phyloP scores from a whole-genome alignment of 2,888 invertebrate species.

The Heterodera filipjevi region DNA sequence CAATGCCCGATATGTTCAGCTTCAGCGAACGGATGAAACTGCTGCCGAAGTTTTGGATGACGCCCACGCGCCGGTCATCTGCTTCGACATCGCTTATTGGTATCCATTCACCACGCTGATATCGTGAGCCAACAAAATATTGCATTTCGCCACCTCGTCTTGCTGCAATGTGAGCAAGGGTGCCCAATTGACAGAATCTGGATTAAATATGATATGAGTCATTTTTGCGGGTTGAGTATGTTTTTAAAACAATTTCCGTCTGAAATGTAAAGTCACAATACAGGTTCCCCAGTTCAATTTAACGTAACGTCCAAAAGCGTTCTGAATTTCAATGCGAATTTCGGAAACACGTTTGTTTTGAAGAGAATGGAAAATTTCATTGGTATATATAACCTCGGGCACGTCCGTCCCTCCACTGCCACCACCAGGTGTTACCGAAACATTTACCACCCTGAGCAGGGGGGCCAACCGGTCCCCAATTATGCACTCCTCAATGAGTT shows the following conservation, averaged over 20 bases:
- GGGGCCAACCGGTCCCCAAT: slow-evolving; percentile 35
- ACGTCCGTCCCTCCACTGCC: slow-evolving; percentile 16
- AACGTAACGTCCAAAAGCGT: slow-evolving; percentile 19
- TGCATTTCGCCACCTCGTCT: neutral
- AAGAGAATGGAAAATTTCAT: slow-evolving; percentile 11
- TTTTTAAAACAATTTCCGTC: slow-evolving; percentile 22
- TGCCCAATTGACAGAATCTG: slow-evolving; percentile 13
- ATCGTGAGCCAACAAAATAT: neutral
- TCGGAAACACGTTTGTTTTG: slow-evolving; percentile 11
- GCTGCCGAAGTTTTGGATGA: neutral
- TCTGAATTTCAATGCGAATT: slow-evolving; percentile 23
- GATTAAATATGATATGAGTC: neutral
- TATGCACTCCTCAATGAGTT: slow-evolving; percentile 31
- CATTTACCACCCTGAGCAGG: slow-evolving; percentile 27
- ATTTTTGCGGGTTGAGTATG: slow-evolving; percentile 10
- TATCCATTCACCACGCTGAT: slow-evolving; percentile 17
- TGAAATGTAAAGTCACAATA: slow-evolving; percentile 28
- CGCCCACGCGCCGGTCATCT: neutral
- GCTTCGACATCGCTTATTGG: neutral
- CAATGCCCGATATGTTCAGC: too few relatives aligned
- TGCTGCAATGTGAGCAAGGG: neutral
- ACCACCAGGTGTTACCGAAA: neutral
- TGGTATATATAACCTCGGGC: slow-evolving; percentile 14
- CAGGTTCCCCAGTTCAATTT: slow-evolving; percentile 27
- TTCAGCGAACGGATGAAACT: neutral